These are phyloP conservation scores for Myripristis jacobus DNA, from an alignment of 2,797 vertebrate genomes.

Conservation along the genomic window DNA sequence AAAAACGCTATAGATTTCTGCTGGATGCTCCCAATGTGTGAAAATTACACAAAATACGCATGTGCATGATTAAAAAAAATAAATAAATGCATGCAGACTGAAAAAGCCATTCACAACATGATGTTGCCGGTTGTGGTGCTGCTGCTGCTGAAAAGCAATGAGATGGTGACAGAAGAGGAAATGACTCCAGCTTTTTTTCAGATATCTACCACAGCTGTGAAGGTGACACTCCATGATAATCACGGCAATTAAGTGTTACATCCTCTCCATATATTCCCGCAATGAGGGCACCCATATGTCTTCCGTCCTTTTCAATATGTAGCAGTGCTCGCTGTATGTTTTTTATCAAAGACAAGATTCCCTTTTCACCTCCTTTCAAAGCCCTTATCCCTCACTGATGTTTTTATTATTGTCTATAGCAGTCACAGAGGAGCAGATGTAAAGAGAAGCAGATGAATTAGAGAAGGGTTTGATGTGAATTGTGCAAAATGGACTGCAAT, in stretches of 20 bases:
- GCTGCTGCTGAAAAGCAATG: background rate
- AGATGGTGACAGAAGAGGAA: too few relatives aligned
- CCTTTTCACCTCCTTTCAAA: background rate
- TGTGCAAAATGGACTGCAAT: too few relatives aligned
- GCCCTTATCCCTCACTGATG: too few relatives aligned
- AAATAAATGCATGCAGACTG: background rate
- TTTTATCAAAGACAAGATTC: background rate
- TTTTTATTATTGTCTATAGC: too few relatives aligned
- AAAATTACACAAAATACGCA: too few relatives aligned
- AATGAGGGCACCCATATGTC: background rate
- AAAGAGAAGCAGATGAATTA: too few relatives aligned
- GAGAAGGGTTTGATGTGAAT: too few relatives aligned
- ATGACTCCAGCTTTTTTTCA: too few relatives aligned
- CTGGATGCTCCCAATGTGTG: background rate
- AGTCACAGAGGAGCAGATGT: too few relatives aligned
- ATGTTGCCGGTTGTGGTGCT: too few relatives aligned
- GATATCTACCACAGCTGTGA: background rate
- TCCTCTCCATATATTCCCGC: background rate
- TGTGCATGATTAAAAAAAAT: background rate
- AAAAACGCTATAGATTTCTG: background rate
- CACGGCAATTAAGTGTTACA: background rate
- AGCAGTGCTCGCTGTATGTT: background rate
- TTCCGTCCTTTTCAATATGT: background rate
- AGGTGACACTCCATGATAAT: background rate
- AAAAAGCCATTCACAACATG: background rate